Evolutionary conservation across 1,140 invertebrate genomes (phyloP), one percentile per base, ranked within the genome.

Genomic region (Anastrepha obliqua): DNA sequence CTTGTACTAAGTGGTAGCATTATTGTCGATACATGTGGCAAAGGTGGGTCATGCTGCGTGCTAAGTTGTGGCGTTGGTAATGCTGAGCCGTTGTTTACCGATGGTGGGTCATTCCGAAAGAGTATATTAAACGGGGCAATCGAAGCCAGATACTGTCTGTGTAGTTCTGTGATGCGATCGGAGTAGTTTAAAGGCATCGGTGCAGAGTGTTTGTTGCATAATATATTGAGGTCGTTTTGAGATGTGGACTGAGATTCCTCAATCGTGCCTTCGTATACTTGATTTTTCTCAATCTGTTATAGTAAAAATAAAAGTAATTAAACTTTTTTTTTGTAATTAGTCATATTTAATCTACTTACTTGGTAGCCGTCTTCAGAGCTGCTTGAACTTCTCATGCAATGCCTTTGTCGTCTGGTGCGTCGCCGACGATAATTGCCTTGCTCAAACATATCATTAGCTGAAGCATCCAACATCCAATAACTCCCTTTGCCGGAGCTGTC

Each of bases 391-490:
- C 74, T 51, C 47, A 81, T 81, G 29, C 86, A 88, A 20, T 88
- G 86, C 15, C 86, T 90, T 86, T 95, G 95, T 17, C 94, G 90
- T 55, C 95, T 93, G 11, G 95, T 95, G 87, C 95, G 94, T 60
- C 95, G 91, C 60, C 95, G 93, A 60, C 98, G 94, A 92, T 98
- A 98, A 90, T 97, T 97, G 5, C 97, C 97, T 91, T 98, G 97
- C 90, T 98, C 97, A 92, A 98, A 98, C 97, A 98, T 98, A 92
- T 98, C 97, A 88, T 94, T 94, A 67, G 96, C 96, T 86, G 97
- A 97, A 0, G 97, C 97, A 92, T 98, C 97, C 88, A 98, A 93
- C 88, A 97, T 97, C 97, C 97, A 98, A 91, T 97, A 98, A 88
- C 96, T 97, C 4, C 97, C 97, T 91, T 98, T 98, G 0, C 96